Percentiles rank a stretch among this genome's conserved stretches.
Conservation (phyloP, 2,797 vertebrate species). For the Masticophis lateralis region DNA sequence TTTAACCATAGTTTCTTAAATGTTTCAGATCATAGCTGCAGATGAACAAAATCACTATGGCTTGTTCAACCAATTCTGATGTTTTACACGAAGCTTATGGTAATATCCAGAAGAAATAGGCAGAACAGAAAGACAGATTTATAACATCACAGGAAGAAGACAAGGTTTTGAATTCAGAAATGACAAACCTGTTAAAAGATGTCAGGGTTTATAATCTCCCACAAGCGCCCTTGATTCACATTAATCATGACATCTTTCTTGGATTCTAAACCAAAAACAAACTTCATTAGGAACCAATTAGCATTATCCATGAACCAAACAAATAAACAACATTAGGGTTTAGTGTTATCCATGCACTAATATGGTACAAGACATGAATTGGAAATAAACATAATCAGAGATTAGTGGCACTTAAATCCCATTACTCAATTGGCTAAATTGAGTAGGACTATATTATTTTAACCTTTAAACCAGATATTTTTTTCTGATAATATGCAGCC, state of each 20-base stretch:
- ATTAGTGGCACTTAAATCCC: background rate
- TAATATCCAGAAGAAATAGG: background rate
- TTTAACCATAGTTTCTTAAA: background rate
- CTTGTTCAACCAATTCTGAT: background rate
- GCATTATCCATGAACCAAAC: background rate
- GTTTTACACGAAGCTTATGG: background rate
- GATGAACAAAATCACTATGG: background rate
- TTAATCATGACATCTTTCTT: background rate
- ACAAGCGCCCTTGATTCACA: background rate
- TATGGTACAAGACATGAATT: background rate
- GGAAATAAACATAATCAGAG: background rate
- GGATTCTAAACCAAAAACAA: background rate
- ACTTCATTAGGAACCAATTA: background rate
- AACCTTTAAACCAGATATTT: background rate
- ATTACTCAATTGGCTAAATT: background rate
- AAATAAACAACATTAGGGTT: background rate
- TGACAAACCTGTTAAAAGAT: background rate
- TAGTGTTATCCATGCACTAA: background rate
- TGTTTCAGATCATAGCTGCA: background rate
- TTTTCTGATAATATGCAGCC: too few species aligned
- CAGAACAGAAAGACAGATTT: background rate
- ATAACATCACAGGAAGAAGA: background rate
- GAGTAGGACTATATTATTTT: background rate
- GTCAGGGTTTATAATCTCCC: background rate
- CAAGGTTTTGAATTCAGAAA: background rate